Evolutionary conservation across 2,797 vertebrate species (phyloP).

Genomic region (Caiman crocodilus): DNA sequence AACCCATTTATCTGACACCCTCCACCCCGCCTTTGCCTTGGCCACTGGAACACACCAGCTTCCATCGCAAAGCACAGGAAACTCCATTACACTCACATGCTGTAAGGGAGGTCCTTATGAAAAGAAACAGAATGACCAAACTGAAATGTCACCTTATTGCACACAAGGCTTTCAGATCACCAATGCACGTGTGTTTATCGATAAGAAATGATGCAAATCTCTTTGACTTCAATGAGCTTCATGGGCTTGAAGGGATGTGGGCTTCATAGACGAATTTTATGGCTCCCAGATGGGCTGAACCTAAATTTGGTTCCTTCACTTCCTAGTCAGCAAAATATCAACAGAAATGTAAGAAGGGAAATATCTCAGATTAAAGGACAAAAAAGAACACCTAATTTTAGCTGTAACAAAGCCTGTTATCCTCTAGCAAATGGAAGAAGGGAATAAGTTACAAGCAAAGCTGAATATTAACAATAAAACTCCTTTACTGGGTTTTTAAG

Average conservation of each 20-base stretch:
- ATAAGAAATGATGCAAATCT: too few relatives aligned
- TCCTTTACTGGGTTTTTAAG: conserved; percentile 48
- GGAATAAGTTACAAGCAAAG: background rate
- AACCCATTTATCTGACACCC: too few relatives aligned
- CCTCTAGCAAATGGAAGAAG: background rate
- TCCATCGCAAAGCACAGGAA: background rate
- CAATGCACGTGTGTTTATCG: too few relatives aligned
- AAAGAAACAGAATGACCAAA: too few relatives aligned
- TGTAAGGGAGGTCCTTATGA: too few relatives aligned
- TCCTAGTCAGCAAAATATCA: background rate
- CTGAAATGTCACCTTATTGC: too few relatives aligned
- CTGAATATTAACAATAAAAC: conserved; percentile 48
- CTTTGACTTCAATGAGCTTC: too few relatives aligned
- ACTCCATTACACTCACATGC: background rate
- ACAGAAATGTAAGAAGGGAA: background rate
- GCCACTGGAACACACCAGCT: too few relatives aligned
- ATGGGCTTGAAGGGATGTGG: too few relatives aligned
- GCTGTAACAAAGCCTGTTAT: background rate
- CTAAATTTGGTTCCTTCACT: background rate
- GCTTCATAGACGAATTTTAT: too few relatives aligned
- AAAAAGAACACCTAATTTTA: conserved; percentile 27
- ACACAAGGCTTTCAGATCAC: too few relatives aligned
- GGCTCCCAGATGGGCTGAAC: background rate
- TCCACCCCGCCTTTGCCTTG: too few relatives aligned
- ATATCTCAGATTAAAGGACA: background rate